Base-by-base conservation (phyloP, 2,113 vertebrate species). In the Sinocyclocheilus grahami region DNA sequence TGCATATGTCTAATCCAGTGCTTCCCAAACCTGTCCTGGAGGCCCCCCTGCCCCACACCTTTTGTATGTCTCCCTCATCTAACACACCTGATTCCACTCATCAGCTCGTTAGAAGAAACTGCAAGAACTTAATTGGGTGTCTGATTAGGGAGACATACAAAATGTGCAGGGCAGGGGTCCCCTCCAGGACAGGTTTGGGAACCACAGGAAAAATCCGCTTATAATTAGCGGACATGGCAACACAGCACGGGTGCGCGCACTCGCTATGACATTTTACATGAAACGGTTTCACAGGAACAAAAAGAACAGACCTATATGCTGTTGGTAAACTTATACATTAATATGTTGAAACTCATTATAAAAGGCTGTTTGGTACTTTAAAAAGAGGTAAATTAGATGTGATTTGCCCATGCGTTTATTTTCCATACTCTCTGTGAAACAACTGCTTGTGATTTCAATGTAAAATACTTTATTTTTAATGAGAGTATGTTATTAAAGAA, bases 221-320 rank as follows among this genome's bases (percentile, higher is more conserved):
- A 75, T 46, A 76, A 16, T 48, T 48, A 48, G 74, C 22, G 39
- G 74, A 76, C 22, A 76, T 76, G 72, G 72, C n/a, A n/a, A n/a
- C n/a, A n/a, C n/a, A n/a, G n/a, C n/a, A n/a, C n/a, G n/a, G n/a
- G n/a, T n/a, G n/a, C n/a, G n/a, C n/a, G n/a, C n/a, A n/a, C n/a
- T n/a, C n/a, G n/a, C n/a, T n/a, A n/a, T n/a, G n/a, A 3, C 60
- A 48, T 8, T 65, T 46, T 16, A 80, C 42, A 39, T 46, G 63
- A 67, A 27, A 81, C 60, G 9, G 13, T 24, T 46, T 18, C n/a
- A 12, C 53, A 12, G 1, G 42, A 46, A 42, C 60, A 46, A 0
- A 63, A 81, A 24, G 16, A 27, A 42, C 77, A 46, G 10, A 63
- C 14, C 5, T 24, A 27, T 63, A 39, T 80, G 16, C 1, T 53